These are phyloP conservation scores for Cariama cristata DNA, from an alignment of 2,113 vertebrate species.

Conservation along the genomic window DNA sequence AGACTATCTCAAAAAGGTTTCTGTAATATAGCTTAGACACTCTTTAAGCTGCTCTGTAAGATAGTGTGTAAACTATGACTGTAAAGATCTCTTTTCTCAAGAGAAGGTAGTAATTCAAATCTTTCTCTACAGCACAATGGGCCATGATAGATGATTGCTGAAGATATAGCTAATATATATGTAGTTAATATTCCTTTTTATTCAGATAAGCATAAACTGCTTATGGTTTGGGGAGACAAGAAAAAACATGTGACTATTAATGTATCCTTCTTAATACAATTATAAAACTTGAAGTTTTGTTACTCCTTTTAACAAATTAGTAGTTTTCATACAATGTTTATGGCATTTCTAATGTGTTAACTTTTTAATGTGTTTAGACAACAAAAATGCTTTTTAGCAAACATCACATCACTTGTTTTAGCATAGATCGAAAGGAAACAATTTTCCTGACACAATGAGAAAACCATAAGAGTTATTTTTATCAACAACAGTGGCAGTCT, in stretches of 20 bases:
- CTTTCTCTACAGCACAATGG: not conserved
- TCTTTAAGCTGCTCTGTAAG: not conserved
- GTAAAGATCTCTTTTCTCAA: not conserved
- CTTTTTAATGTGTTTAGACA: not conserved
- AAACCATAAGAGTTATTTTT: not conserved
- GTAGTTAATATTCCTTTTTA: not conserved
- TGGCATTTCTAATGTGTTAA: not conserved
- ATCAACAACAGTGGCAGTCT: not conserved
- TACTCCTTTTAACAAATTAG: not conserved
- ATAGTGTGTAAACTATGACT: not conserved
- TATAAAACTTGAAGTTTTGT: not conserved
- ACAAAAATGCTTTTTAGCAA: not conserved
- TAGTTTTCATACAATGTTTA: not conserved
- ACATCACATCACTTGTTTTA: not conserved
- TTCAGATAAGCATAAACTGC: not conserved
- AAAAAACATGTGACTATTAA: not conserved
- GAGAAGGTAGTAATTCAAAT: not conserved
- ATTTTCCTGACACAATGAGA: conserved; percentile 25
- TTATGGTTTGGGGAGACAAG: not conserved
- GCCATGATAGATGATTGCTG: not conserved
- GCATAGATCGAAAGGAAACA: not conserved
- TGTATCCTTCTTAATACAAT: not conserved
- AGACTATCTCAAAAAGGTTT: not conserved
- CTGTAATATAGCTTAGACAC: not conserved
- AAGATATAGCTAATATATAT: not conserved